Conservation (phyloP, 2,797 vertebrate genomes). For the Phalloptychus januarius region DNA sequence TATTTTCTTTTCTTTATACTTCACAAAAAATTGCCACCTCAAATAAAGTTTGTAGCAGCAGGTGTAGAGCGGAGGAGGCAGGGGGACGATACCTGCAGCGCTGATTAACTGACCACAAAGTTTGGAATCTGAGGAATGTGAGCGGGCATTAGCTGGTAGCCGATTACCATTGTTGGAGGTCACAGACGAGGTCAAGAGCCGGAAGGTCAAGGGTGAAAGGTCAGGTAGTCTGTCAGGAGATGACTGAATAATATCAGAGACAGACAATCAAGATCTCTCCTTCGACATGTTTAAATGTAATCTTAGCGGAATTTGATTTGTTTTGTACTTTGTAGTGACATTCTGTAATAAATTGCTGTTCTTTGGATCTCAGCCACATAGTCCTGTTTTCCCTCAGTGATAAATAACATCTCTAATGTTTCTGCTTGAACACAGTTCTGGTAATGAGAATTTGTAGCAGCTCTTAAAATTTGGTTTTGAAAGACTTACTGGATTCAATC, state of each 20-base stretch:
- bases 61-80: constrained; percentile 33
- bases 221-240: constrained; percentile 68
- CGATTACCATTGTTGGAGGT: constrained; percentile 63
- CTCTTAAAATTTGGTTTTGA: neutral
- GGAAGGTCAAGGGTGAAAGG: constrained; percentile 65
- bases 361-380: neutral
- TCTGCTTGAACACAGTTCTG: neutral
- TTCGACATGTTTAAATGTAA: constrained; percentile 6
- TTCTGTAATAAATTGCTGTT: neutral
- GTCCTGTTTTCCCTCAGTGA: neutral
- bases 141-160: constrained; percentile 69
- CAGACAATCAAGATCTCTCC: neutral
- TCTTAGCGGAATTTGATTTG: constrained; percentile 4
- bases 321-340: neutral
- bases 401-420: neutral
- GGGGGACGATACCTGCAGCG: constrained; percentile 34
- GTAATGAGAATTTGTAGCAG: neutral
- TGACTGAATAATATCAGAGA: constrained; percentile 25
- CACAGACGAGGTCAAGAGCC: constrained; percentile 61
- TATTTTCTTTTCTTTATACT: neutral
- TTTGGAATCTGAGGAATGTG: constrained; percentile 68
- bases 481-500: neutral
- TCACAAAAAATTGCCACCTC: neutral
- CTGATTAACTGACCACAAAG: constrained; percentile 33
- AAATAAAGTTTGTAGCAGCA: constrained; percentile 31